Evolutionary conservation across 2,113 vertebrate genomes (phyloP), one percentile per base, ranked within the genome.

Genomic region (Nibea coibor): DNA sequence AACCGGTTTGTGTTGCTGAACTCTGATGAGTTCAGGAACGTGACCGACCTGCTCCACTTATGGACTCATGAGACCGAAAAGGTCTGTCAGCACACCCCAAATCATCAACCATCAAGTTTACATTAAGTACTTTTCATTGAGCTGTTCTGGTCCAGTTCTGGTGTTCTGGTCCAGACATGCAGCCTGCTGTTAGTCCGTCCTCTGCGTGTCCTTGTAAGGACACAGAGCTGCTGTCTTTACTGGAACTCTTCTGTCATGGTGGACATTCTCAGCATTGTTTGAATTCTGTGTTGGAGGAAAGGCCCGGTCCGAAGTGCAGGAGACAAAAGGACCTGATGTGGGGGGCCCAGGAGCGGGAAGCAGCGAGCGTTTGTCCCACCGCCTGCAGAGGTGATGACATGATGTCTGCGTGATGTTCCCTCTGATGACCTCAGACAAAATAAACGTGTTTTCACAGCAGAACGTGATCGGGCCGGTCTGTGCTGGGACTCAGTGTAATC

Each of bases 191-290:
- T 8, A 2, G 35, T 62, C 10, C 2, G 51, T 56, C 53, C 39
- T 28, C 35, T 35, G 3, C 2, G 47, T 71, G n/a, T 48, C 74
- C 82, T 47, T 75, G 69, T 82, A 63, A 45, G 70, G 78, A 35
- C 31, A 79, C 58, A 71, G 16, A 42, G 74, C 67, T 35, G 54
- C 50, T 20, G 62, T 69, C 56, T 48, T 65, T 20, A 28, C 53
- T 74, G 78, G 77, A 64, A 22, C 3, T 8, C 53, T 45, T 22
- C 1, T 22, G 35, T 68, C 39, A 22, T 16, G 24, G 16, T 53
- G 47, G 39, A 74, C 59, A 5, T 54, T 42, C 67, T 69, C 61
- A 0, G 64, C 68, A 80, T 74, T 73, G 82, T 87, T 71, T 78
- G 72, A 59, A 87, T 78, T 67, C 79, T 75, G 56, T 28, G 63